phyloP scores from a whole-genome alignment of 2,113 vertebrate genomes.

The Polypterus bichir region DNA sequence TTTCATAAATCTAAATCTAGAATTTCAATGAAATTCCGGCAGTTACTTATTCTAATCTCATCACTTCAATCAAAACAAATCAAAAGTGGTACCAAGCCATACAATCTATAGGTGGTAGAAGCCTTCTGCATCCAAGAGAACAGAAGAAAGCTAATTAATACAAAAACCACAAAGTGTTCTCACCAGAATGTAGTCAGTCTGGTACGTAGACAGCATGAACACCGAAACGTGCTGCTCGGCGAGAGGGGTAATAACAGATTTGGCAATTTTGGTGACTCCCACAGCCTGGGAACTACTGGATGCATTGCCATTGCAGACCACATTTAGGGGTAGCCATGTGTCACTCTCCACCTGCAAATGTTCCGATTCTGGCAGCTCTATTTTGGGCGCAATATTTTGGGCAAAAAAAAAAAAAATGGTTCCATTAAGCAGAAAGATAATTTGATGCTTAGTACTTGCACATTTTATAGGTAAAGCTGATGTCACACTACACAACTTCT shows the following conservation, averaged over 20 bases:
- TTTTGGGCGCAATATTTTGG: conserved; percentile 23
- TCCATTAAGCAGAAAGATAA: background rate
- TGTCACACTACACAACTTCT: too few relatives aligned
- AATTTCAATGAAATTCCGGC: too few relatives aligned
- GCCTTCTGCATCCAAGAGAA: background rate
- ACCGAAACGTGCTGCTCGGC: conserved; percentile 91
- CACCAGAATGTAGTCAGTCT: conserved; percentile 85
- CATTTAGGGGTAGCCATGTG: conserved; percentile 85
- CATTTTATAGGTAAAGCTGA: too few relatives aligned
- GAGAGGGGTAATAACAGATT: conserved; percentile 81
- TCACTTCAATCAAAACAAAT: background rate
- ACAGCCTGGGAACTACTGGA: conserved; percentile 70
- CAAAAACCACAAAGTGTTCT: conserved; percentile 15
- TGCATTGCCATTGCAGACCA: conserved; percentile 67
- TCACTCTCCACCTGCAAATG: conserved; percentile 79
- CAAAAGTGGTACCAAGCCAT: background rate
- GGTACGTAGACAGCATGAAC: conserved; percentile 90
- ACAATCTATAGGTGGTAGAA: background rate
- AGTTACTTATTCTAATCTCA: background rate
- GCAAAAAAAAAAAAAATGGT: background rate
- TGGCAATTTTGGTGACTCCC: conserved; percentile 89
- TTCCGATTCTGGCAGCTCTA: conserved; percentile 78
- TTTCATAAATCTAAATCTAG: too few relatives aligned
- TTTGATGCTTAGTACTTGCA: background rate
- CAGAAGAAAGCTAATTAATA: background rate